A percentile compares a stretch with the other conserved stretches of the same genome.
Evolutionary conservation across 2,888 invertebrate species (phyloP).

Genomic region (Phaonia tiefii): DNA sequence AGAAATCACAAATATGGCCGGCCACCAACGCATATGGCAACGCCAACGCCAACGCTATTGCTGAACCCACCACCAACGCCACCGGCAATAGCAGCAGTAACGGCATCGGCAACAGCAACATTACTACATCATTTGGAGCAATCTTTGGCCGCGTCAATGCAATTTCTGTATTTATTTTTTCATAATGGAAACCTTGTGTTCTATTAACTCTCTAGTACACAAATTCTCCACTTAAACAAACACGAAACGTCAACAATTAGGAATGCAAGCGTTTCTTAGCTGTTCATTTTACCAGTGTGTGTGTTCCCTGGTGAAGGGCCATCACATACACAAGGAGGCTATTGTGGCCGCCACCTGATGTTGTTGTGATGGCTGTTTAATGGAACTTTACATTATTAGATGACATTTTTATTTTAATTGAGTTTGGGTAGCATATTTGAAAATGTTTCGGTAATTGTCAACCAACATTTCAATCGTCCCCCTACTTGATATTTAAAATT

Average conservation of each 20-base stretch:
- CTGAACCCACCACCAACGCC: too few species aligned
- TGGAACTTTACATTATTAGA: slow-evolving; percentile 35
- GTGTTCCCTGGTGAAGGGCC: too few species aligned
- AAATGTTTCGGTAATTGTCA: slow-evolving; percentile 12
- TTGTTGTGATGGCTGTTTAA: slow-evolving; percentile 10
- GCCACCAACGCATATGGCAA: background rate
- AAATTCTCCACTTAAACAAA: background rate
- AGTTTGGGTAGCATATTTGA: slow-evolving; percentile 7
- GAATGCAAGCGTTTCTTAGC: background rate
- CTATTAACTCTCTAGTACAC: background rate
- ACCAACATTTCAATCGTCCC: slow-evolving; percentile 10
- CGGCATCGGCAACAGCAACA: background rate
- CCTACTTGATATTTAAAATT: slow-evolving; percentile 35
- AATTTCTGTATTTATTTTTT: background rate
- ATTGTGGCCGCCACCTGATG: background rate
- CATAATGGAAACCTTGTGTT: slow-evolving; percentile 20
- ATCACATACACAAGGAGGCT: too few species aligned
- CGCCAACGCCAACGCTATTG: too few species aligned
- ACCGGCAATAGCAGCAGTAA: background rate
- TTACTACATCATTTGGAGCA: background rate
- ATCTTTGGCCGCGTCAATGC: background rate
- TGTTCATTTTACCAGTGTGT: background rate
- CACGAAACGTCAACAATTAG: background rate
- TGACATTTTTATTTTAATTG: slow-evolving; percentile 35
- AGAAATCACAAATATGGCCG: slow-evolving; percentile 29